Evolutionary conservation across 1,140 invertebrate species (phyloP).

Genomic region (Diorhabda sublineata): DNA sequence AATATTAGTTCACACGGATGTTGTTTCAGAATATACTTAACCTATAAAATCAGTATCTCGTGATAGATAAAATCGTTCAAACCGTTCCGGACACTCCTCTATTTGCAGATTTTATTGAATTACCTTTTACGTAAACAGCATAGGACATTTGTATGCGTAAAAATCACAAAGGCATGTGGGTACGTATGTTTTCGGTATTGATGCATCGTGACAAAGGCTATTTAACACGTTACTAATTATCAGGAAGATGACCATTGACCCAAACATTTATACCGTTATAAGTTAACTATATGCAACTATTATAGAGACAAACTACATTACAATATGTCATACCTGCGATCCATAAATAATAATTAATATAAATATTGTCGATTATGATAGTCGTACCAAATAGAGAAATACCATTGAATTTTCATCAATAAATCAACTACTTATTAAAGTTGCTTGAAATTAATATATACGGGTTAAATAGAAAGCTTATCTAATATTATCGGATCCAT

Average conservation of each 20-base stretch:
- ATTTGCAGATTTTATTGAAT: background rate
- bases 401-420: too few relatives aligned
- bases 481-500: too few relatives aligned
- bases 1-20: too few relatives aligned
- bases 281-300: slow-evolving; percentile 11
- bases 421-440: too few relatives aligned
- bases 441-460: too few relatives aligned
- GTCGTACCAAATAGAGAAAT: background rate
- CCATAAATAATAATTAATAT: background rate
- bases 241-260: slow-evolving; percentile 8
- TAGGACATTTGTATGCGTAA: background rate
- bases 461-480: too few relatives aligned
- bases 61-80: too few relatives aligned
- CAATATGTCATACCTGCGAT: too few relatives aligned
- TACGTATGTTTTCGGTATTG: background rate
- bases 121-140: background rate
- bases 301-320: background rate
- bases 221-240: slow-evolving; percentile 10
- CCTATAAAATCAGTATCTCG: too few relatives aligned
- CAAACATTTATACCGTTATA: slow-evolving; percentile 11
- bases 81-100: background rate
- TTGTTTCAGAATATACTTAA: too few relatives aligned
- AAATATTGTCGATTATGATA: background rate
- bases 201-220: background rate
- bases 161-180: background rate